Conservation (phyloP, 2,113 vertebrate genomes). For the Gopherus flavomarginatus region DNA sequence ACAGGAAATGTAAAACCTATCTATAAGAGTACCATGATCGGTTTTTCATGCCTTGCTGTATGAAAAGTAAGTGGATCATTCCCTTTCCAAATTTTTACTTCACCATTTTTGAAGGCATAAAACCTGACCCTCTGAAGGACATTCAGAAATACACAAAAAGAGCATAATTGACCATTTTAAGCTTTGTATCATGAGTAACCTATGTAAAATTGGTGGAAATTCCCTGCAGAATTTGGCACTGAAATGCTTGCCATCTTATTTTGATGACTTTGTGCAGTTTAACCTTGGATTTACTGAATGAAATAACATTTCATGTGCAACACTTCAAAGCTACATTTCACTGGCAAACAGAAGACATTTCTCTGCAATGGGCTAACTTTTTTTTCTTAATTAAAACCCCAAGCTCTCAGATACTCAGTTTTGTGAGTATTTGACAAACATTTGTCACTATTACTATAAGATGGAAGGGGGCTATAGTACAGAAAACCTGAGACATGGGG, state of each 20-base stretch:
- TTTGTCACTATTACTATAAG: not conserved
- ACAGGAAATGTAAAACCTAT: not conserved
- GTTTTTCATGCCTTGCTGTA: not conserved
- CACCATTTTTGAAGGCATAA: not conserved
- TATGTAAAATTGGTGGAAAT: not conserved
- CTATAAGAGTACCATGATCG: not conserved
- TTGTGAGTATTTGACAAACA: not conserved
- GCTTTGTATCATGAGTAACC: not conserved
- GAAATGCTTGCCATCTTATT: not conserved
- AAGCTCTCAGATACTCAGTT: not conserved
- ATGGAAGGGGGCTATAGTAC: not conserved
- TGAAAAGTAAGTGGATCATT: not conserved
- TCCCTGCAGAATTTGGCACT: not conserved
- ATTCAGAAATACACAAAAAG: not conserved
- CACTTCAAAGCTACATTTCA: not conserved
- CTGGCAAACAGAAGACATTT: not conserved
- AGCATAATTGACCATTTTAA: not conserved
- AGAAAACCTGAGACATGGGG: no score
- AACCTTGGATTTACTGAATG: not conserved
- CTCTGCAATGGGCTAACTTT: not conserved
- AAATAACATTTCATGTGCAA: not conserved
- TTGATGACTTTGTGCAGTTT: not conserved
- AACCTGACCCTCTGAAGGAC: not conserved
- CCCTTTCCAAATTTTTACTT: not conserved
- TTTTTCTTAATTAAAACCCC: not conserved